Evolutionary conservation across 2,888 invertebrate species (phyloP).

Genomic region (Plutella xylostella): DNA sequence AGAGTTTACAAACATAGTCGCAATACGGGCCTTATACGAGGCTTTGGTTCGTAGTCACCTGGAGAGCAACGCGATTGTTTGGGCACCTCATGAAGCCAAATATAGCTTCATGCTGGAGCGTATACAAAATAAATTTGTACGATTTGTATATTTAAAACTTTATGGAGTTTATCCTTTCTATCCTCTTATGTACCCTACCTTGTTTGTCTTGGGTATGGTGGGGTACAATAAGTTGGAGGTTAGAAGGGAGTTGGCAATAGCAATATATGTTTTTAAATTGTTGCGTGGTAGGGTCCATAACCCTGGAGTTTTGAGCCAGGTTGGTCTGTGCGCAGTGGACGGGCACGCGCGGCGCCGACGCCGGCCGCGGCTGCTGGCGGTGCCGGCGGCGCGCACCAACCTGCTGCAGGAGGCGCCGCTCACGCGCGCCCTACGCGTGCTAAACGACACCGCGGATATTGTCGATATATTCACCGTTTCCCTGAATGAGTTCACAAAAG

Average conservation of each 20-base stretch:
- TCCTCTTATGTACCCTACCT: background rate
- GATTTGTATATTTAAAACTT: background rate
- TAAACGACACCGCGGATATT: too few relatives aligned
- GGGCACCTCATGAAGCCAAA: slow-evolving; percentile 13
- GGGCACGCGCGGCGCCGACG: too few relatives aligned
- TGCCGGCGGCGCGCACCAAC: background rate
- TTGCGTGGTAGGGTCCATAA: background rate
- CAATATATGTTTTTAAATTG: background rate
- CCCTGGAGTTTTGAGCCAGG: background rate
- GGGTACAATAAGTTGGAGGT: background rate
- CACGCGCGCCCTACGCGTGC: background rate
- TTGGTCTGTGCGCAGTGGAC: background rate
- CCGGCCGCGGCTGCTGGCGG: background rate
- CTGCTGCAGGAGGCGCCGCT: background rate
- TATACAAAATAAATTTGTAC: slow-evolving; percentile 3
- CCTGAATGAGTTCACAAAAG: too few relatives aligned
- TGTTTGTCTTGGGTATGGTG: background rate
- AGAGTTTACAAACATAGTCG: too few relatives aligned
- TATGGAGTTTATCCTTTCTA: background rate
- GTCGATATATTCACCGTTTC: too few relatives aligned
- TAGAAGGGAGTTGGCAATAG: background rate
- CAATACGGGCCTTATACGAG: slow-evolving; percentile 9
- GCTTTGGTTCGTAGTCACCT: background rate
- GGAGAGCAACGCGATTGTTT: slow-evolving; percentile 3
- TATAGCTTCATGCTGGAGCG: slow-evolving; percentile 1